Evolutionary conservation across 2,888 invertebrate species (phyloP).

Genomic region (Stomorhina lunata): DNA sequence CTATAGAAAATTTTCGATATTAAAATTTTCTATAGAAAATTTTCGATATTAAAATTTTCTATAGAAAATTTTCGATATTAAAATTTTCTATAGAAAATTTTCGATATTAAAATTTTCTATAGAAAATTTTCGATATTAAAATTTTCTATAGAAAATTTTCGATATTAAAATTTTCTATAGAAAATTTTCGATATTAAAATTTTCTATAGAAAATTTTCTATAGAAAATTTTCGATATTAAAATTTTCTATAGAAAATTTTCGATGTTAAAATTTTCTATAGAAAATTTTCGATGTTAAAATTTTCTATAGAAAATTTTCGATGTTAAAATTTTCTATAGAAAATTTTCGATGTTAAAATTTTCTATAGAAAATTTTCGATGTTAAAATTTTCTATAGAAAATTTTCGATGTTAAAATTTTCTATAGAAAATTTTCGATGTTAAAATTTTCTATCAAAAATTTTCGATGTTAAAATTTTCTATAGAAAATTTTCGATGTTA

Average conservation of each 20-base stretch:
- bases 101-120: neutral
- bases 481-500: neutral
- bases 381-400: neutral
- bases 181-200: too few relatives aligned
- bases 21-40: neutral
- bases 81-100: neutral
- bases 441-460: neutral
- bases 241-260: neutral
- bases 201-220: constrained; percentile 1
- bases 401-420: neutral
- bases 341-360: neutral
- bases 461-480: neutral
- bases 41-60: neutral
- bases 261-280: neutral
- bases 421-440: neutral
- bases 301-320: neutral
- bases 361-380: neutral
- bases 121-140: neutral
- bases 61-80: neutral
- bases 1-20: neutral
- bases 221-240: neutral
- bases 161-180: too few relatives aligned
- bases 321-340: neutral
- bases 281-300: neutral
- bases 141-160: neutral